Percentiles rank a stretch among this genome's conserved stretches.
phyloP scores from a whole-genome alignment of 2,888 invertebrate species.

The Pseudococcus longispinus region DNA sequence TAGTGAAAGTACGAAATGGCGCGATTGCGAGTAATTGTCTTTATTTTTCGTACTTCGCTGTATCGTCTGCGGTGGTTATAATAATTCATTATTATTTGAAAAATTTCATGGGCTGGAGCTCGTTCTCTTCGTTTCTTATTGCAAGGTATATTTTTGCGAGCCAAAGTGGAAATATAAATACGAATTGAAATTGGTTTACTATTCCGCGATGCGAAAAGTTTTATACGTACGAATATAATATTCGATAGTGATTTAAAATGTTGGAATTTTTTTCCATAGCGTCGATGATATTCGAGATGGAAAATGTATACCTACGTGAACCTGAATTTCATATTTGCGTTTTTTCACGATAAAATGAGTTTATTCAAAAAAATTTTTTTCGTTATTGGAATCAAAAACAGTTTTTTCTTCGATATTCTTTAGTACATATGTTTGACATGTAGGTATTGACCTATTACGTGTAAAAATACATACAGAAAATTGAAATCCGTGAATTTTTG shows the following conservation, averaged over 20 bases:
- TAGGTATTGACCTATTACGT: too few relatives aligned
- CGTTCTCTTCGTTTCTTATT: not conserved
- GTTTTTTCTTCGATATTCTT: not conserved
- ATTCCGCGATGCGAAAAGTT: not conserved
- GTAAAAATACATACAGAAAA: not conserved
- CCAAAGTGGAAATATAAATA: not conserved
- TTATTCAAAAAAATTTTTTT: not conserved
- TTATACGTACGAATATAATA: not conserved
- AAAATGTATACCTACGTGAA: not conserved
- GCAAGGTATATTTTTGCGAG: not conserved
- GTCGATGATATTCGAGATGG: not conserved
- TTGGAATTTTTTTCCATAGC: not conserved
- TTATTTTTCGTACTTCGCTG: not conserved
- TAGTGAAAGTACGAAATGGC: not conserved
- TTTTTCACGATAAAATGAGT: not conserved
- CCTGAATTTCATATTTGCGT: not conserved
- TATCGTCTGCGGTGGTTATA: not conserved
- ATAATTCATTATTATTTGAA: slow-evolving; percentile 32
- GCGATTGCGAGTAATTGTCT: slow-evolving; percentile 19
- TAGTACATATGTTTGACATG: not conserved
- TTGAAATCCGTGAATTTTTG: not conserved
- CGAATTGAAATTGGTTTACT: not conserved
- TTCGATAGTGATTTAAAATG: slow-evolving; percentile 25
- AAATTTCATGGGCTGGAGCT: not conserved
- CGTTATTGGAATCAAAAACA: not conserved